Percentiles rank a stretch among this genome's conserved stretches.
Evolutionary conservation across 2,888 invertebrate genomes (phyloP).

Genomic region (Griposia aprilina): DNA sequence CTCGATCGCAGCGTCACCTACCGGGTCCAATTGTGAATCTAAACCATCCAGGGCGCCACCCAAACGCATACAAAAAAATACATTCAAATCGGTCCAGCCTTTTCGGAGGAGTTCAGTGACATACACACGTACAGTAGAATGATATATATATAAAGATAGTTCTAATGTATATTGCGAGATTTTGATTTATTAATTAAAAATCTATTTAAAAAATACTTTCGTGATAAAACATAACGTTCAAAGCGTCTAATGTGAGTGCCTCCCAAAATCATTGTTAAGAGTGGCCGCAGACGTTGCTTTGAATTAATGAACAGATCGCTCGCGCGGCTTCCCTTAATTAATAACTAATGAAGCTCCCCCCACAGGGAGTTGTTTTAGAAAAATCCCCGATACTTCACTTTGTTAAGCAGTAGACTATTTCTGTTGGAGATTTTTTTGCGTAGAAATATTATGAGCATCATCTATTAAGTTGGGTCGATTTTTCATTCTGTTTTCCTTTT

Average conservation of each 20-base stretch:
- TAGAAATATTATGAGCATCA: not conserved
- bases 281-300: slow-evolving; percentile 76
- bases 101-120: no score
- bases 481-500: not conserved
- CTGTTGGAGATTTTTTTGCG: slow-evolving; percentile 12
- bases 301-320: slow-evolving; percentile 82
- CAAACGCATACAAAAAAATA: no score
- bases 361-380: slow-evolving; percentile 65
- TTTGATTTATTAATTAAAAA: not conserved
- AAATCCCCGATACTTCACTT: slow-evolving; percentile 67
- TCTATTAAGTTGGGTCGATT: not conserved
- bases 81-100: no score
- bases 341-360: slow-evolving; percentile 79
- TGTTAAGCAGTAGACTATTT: slow-evolving; percentile 35
- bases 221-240: not conserved
- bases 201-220: not conserved
- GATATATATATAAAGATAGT: no score
- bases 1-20: no score
- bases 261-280: slow-evolving; percentile 73
- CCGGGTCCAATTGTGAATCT: no score
- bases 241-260: slow-evolving; percentile 55
- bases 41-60: no score
- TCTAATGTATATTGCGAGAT: not conserved
- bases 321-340: slow-evolving; percentile 79
- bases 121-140: no score